Percentiles rank a stretch among this genome's conserved stretches.
Conservation (phyloP, 2,113 vertebrate species). For the Romanogobio albipinnatus region DNA sequence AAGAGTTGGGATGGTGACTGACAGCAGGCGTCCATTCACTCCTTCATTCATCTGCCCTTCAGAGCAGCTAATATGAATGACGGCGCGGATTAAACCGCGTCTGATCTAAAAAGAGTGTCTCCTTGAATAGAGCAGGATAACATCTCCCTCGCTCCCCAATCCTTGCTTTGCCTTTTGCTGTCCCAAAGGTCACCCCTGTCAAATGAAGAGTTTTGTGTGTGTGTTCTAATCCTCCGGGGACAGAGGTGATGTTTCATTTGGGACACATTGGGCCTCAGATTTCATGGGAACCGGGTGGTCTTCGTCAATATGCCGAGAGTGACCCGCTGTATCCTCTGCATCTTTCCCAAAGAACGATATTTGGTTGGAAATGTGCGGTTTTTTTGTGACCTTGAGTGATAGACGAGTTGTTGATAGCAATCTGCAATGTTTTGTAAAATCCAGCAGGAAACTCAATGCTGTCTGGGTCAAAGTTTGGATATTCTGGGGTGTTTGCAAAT, state of each 20-base stretch:
- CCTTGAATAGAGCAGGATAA: constrained; percentile 49
- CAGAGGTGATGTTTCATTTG: not conserved
- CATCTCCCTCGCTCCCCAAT: constrained; percentile 29
- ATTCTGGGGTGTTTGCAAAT: constrained; percentile 1
- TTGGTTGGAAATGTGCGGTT: not conserved
- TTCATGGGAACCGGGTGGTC: constrained; percentile 8
- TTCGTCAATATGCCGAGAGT: not conserved
- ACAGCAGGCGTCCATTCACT: constrained; percentile 42
- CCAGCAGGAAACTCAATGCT: constrained; percentile 16
- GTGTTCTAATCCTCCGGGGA: not conserved
- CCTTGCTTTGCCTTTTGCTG: constrained; percentile 9
- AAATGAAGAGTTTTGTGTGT: constrained; percentile 28
- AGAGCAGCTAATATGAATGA: constrained; percentile 50
- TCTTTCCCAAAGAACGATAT: not conserved
- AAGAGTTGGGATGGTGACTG: constrained; percentile 39
- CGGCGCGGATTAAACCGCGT: constrained; percentile 32
- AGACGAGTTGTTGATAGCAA: not conserved
- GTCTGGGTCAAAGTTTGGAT: constrained; percentile 8
- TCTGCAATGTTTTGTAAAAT: constrained; percentile 11
- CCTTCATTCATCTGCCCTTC: constrained; percentile 42
- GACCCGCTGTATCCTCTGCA: not conserved
- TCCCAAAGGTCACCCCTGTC: constrained; percentile 49
- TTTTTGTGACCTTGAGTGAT: not conserved
- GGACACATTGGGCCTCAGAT: not conserved
- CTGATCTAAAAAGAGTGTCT: constrained; percentile 52